Conservation (phyloP, 2,113 vertebrate species). For the Arothron firmamentum region DNA sequence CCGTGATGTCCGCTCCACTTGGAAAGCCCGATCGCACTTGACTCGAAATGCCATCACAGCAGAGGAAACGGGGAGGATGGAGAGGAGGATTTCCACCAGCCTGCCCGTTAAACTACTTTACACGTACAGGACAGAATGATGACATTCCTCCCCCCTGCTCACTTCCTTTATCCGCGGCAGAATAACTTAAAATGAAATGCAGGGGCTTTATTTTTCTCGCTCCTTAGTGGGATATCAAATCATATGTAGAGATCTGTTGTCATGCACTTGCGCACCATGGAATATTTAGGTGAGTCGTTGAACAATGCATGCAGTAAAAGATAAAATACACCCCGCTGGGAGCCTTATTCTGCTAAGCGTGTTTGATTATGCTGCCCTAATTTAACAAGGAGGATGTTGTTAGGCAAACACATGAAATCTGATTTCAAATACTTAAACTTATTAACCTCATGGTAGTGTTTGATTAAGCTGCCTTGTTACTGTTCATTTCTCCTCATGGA, state of each 20-base stretch:
- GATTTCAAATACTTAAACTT: not conserved
- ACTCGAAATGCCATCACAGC: constrained; percentile 63
- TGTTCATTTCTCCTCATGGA: constrained; percentile 7
- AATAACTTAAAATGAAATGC: constrained; percentile 53
- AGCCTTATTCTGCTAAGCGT: not conserved
- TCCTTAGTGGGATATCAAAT: constrained; percentile 35
- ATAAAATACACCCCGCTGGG: not conserved
- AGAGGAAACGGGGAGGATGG: constrained; percentile 54
- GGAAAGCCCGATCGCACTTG: constrained; percentile 41
- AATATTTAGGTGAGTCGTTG: constrained; percentile 45
- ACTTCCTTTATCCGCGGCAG: constrained; percentile 41
- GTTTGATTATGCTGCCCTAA: not conserved
- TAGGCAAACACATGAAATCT: not conserved
- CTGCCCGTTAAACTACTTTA: constrained; percentile 49
- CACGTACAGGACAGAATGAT: constrained; percentile 41
- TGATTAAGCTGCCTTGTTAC: not conserved
- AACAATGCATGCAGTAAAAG: constrained; percentile 15
- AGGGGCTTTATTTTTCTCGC: constrained; percentile 26
- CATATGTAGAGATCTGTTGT: constrained; percentile 22
- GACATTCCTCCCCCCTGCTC: constrained; percentile 18
- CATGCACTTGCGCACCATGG: constrained; percentile 30
- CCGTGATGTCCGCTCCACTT: constrained; percentile 36
- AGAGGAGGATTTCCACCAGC: constrained; percentile 46
- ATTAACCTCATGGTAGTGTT: not conserved
- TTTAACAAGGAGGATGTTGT: not conserved